Evolutionary conservation across 2,797 vertebrate genomes (phyloP), one percentile per base, ranked within the genome.

Genomic region (Lepilemur septentrionalis): DNA sequence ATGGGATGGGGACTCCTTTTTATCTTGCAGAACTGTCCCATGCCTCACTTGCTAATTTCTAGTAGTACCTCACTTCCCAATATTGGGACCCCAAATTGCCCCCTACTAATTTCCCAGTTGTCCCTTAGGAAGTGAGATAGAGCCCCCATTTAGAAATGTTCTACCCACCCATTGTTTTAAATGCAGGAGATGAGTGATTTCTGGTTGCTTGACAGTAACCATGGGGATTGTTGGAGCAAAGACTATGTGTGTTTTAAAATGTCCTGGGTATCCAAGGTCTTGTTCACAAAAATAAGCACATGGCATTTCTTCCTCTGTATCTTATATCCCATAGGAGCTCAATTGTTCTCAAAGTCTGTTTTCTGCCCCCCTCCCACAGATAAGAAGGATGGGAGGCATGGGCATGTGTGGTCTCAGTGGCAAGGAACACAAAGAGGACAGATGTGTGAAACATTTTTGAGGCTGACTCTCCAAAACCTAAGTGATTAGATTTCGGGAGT

Each of bases 351-450:
- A 23, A 55, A 73, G 43, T 80, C 59, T 59, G 46, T 32, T 91
- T 93, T 63, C 0, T 7, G 35, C 20, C 28, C 30, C 72, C 15
- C 23, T 17, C 9, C n/a, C 57, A 28, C 15, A 48, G 63, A 20
- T 6, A 46, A 38, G 57, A 46, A 79, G 70, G 14, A 23, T 30
- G 1, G 14, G 17, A 2, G 43, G 11, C 28, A 0, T 11, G 38
- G 32, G 30, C 2, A 7, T 0, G 0, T 9, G 28, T 69, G 41
- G 22, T 23, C 35, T 55, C 3, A 1, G 5, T 32, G 48, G 55
- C 55, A n/a, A 55, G 14, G 25, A 35, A 55, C 11, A 41, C n/a
- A 78, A 50, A 18, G 28, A 59, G 61, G 76, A 73, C 18, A 46
- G 65, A 20, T 9, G 23, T 2, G 20, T 3, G 52, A 84, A 12